Conservation (phyloP, 2,888 invertebrate genomes). For the Ecdyonurus torrentis region DNA sequence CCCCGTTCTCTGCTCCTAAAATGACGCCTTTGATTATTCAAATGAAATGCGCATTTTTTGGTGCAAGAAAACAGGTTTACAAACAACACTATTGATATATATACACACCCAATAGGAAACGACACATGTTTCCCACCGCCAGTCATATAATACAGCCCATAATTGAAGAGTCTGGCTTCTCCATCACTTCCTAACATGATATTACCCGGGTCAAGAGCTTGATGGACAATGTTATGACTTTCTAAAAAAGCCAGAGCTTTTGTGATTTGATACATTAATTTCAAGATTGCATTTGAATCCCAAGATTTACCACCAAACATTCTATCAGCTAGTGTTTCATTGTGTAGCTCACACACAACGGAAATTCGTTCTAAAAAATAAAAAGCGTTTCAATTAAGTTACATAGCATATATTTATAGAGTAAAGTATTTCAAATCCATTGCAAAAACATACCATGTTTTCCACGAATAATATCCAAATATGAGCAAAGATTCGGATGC, state of each 20-base stretch:
- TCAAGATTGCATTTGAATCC: slow-evolving; percentile 33
- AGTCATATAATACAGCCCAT: slow-evolving; percentile 87
- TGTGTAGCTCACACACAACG: slow-evolving; percentile 64
- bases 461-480: slow-evolving; percentile 79
- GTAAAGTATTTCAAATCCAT: neutral
- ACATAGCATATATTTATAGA: neutral
- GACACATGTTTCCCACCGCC: slow-evolving; percentile 69
- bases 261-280: slow-evolving; percentile 56
- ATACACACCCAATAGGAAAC: slow-evolving; percentile 52
- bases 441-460: slow-evolving; percentile 61
- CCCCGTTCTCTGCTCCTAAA: no score
- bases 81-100: slow-evolving; percentile 5
- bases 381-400: slow-evolving; percentile 1
- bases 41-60: no score
- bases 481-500: slow-evolving; percentile 71
- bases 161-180: slow-evolving; percentile 74
- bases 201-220: slow-evolving; percentile 67
- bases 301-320: slow-evolving; percentile 24
- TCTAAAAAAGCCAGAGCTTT: slow-evolving; percentile 58
- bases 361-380: slow-evolving; percentile 53
- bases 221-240: slow-evolving; percentile 51
- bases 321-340: slow-evolving; percentile 35
- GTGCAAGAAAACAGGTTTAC: no score
- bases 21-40: no score
- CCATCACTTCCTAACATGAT: slow-evolving; percentile 56